These are phyloP conservation scores for Hydra vulgaris DNA, from an alignment of 30 jellyfish, hydroid and myxozoan genomes.

Conservation along the genomic window DNA sequence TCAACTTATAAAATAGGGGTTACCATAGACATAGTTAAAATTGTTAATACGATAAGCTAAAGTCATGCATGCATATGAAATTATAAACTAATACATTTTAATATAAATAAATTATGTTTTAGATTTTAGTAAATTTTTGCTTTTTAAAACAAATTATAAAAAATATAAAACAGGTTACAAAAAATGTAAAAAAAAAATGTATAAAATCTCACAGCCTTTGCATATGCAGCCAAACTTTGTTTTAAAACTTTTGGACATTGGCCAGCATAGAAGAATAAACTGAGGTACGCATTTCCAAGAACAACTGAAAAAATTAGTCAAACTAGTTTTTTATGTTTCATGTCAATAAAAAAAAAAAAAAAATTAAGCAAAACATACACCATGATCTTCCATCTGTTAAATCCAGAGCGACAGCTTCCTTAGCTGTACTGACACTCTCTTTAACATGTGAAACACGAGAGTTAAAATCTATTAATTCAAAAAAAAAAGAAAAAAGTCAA, in stretches of 20 bases:
- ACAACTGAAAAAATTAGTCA: constrained; percentile 45
- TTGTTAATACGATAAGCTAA: too few species aligned
- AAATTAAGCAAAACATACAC: constrained; percentile 65
- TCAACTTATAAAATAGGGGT: too few species aligned
- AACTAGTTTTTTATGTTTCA: not conserved
- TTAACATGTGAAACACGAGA: constrained; percentile 46
- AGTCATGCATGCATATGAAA: too few species aligned
- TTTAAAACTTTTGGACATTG: constrained; percentile 48
- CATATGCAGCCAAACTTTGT: constrained; percentile 89
- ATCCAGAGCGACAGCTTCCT: constrained; percentile 79
- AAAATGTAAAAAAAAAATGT: not conserved
- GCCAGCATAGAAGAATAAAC: constrained; percentile 80
- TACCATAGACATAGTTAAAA: too few species aligned
- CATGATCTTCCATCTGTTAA: constrained; percentile 85
- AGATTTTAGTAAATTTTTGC: too few species aligned
- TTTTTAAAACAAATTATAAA: not conserved
- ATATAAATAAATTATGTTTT: too few species aligned
- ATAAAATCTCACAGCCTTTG: constrained; percentile 73
- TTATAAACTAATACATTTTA: too few species aligned
- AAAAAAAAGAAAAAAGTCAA: not conserved
- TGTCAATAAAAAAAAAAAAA: not conserved
- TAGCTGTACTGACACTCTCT: constrained; percentile 80
- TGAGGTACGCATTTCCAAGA: constrained; percentile 85
- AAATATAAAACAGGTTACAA: not conserved
- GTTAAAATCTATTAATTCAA: constrained; percentile 28